These are phyloP conservation scores for Acromyrmex echinatior DNA, from an alignment of 1,140 invertebrate genomes.

Conservation along the genomic window DNA sequence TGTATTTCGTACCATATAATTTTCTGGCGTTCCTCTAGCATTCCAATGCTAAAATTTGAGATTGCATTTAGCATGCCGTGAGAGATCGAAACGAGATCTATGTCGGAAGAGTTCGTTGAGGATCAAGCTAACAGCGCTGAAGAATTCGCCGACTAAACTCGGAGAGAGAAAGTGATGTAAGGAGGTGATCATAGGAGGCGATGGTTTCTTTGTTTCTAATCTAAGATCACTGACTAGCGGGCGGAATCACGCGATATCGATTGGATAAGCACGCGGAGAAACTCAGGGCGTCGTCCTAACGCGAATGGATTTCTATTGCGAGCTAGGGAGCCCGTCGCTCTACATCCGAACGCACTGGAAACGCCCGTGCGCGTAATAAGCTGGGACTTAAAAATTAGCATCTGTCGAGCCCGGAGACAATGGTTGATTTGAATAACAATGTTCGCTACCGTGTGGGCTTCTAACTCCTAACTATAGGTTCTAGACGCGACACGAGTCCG, in stretches of 20 bases:
- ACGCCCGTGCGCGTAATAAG: conserved; percentile 84
- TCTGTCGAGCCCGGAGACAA: conserved; percentile 82
- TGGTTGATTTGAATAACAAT: conserved; percentile 86
- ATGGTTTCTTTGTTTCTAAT: conserved; percentile 67
- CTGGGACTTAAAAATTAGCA: conserved; percentile 83
- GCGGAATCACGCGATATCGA: conserved; percentile 52
- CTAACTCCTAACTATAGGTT: conserved; percentile 80
- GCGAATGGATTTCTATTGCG: conserved; percentile 16
- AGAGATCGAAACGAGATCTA: conserved; percentile 52
- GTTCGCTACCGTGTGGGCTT: conserved; percentile 86
- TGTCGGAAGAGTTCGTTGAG: background rate
- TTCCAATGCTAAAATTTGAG: conserved; percentile 23
- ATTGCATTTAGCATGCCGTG: background rate
- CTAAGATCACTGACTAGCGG: conserved; percentile 53
- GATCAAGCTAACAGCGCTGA: conserved; percentile 3
- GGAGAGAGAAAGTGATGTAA: conserved; percentile 64
- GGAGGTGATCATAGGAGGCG: conserved; percentile 23
- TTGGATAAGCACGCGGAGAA: conserved; percentile 34
- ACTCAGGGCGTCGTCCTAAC: conserved; percentile 49
- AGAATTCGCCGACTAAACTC: background rate
- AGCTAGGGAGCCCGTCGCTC: conserved; percentile 72
- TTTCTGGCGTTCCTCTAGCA: background rate
- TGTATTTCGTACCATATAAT: conserved; percentile 3
- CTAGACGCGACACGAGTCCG: conserved; percentile 70
- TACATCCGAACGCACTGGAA: conserved; percentile 83